Conservation (phyloP, 2,888 invertebrate species). For the Rhopalosiphum nymphaeae region DNA sequence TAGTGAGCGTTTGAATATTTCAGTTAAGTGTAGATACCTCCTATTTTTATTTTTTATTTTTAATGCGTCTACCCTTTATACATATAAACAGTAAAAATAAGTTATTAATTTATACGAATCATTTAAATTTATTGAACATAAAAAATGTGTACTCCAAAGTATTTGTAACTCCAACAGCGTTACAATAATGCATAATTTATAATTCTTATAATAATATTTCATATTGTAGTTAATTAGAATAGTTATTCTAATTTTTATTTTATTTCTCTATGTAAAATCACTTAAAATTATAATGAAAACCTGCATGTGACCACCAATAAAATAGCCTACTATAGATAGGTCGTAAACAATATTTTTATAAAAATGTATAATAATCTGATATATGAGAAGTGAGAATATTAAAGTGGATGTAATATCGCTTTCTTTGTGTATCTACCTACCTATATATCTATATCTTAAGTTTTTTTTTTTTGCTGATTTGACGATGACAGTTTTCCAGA, state of each 20-base stretch:
- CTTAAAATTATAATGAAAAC: background rate
- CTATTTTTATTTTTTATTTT: background rate
- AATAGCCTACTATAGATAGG: background rate
- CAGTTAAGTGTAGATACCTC: background rate
- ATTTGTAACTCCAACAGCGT: too few relatives aligned
- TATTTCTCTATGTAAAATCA: background rate
- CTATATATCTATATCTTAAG: background rate
- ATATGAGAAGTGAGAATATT: constrained; percentile 46
- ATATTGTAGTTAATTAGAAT: background rate
- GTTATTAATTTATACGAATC: background rate
- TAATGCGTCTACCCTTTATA: too few relatives aligned
- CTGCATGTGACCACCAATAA: background rate
- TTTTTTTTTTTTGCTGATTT: constrained; percentile 16
- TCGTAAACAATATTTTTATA: background rate
- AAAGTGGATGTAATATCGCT: constrained; percentile 48
- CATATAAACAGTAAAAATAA: background rate
- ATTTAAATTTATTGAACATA: background rate
- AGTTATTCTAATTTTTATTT: background rate
- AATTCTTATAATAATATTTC: background rate
- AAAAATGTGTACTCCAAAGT: background rate
- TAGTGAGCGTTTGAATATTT: background rate
- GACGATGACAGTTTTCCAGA: constrained; percentile 51
- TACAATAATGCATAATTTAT: background rate
- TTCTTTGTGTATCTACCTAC: constrained; percentile 25
- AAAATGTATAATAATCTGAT: constrained; percentile 11